Conservation (phyloP, 2,797 vertebrate species). For the Neopelma chrysocephalum region DNA sequence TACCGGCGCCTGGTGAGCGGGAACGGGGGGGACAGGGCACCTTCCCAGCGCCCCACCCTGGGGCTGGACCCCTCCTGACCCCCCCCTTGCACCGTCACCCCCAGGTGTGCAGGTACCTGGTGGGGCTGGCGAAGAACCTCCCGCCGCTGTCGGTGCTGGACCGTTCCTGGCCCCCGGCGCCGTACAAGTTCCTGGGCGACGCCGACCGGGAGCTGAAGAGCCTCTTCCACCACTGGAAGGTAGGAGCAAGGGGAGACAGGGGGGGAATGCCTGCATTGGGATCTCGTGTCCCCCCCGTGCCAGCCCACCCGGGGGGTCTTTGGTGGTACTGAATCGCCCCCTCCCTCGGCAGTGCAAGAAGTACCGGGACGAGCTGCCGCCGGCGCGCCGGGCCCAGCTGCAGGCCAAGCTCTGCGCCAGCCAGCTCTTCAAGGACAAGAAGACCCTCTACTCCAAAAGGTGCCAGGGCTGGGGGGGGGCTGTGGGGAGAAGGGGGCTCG, state of each 20-base stretch:
- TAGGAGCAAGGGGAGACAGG: background rate
- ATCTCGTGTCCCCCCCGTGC: rapidly evolving
- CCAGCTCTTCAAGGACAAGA: constrained; percentile 79
- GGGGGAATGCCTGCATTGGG: rapidly evolving
- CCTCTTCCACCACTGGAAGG: constrained; percentile 78
- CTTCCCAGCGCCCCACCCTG: background rate
- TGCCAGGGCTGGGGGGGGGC: background rate
- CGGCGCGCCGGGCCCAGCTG: constrained; percentile 48
- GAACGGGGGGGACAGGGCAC: background rate
- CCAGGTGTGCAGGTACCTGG: constrained; percentile 73
- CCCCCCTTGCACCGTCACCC: rapidly evolving
- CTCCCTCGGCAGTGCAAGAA: constrained; percentile 74
- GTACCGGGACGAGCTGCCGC: constrained; percentile 69
- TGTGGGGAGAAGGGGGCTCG: rapidly evolving
- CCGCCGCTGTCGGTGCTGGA: constrained; percentile 60
- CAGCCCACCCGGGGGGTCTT: rapidly evolving
- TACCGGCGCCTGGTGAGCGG: constrained; percentile 72
- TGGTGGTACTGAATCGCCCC: rapidly evolving
- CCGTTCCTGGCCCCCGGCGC: constrained; percentile 63
- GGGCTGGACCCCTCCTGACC: background rate
- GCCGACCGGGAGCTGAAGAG: constrained; percentile 70
- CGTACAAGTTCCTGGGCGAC: constrained; percentile 60
- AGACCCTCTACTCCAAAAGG: constrained; percentile 77
- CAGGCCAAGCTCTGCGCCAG: constrained; percentile 77
- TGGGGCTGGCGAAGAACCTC: constrained; percentile 65